Evolutionary conservation across 2,888 invertebrate species (phyloP), one percentile per base, ranked within the genome.

Genomic region (Trichacis sp.): DNA sequence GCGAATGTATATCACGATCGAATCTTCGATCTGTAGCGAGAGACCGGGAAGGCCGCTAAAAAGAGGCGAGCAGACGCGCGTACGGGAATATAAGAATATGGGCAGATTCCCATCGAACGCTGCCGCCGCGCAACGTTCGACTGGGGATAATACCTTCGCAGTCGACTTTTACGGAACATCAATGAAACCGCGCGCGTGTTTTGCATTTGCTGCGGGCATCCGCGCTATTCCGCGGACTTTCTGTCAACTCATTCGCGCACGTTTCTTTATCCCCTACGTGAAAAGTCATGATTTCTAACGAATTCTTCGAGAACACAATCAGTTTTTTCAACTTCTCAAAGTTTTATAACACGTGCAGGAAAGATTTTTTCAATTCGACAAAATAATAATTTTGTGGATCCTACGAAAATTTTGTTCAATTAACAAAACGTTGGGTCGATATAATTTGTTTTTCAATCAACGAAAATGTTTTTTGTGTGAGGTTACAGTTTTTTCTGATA

Each of bases 151-250:
- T 70, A 65, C 65, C 67, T 68, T 68, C 64, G 68, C 65, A 64
- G 70, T 68, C 70, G 59, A 65, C 68, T 70, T 70, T 70, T 70
- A 66, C 66, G 64, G 66, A 64, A 70, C 68, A 70, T 70, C 70
- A 70, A 70, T 70, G 70, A 70, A 68, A 70, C 70, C 70, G 70
- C 70, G 68, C 60, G 68, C 68, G 65, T 68, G 70, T 66, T 70
- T 70, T 70, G 70, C 70, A 70, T 70, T 70, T 68, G 63, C 65
- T 65, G 70, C 64, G 59, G 65, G 70, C 67, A 68, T 62, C n/a
- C 50, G 67, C 53, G 63, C 68, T 33, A 33, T 33, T 33, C 40
- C 40, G 15, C 40, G 15, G 40, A 15, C 40, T 1, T 12, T 40
- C 40, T 40, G 14, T 40, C 40, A 40, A 40, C 40, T 40, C 6